A percentile compares a stretch with the other conserved stretches of the same genome.
These are phyloP conservation scores for Lichenostomus cassidix DNA, from an alignment of 2,113 vertebrate genomes.

Conservation along the genomic window DNA sequence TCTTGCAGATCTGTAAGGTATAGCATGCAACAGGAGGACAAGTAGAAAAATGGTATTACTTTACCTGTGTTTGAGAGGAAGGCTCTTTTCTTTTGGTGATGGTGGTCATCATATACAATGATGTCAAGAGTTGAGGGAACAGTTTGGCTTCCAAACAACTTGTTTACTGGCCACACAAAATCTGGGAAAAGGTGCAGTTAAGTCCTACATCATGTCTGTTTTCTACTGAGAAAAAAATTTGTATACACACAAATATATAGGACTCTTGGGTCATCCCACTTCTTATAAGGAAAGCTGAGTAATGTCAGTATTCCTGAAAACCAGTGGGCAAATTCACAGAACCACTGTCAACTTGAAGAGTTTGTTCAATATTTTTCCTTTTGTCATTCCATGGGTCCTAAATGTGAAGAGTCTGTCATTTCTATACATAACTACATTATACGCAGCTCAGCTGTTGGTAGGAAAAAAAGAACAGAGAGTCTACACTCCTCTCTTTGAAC, in stretches of 20 bases:
- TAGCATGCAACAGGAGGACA: not conserved
- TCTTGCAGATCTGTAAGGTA: not conserved
- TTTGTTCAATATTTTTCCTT: not conserved
- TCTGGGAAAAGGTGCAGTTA: not conserved
- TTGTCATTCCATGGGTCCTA: not conserved
- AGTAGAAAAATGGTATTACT: not conserved
- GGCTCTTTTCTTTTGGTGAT: not conserved
- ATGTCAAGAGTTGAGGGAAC: not conserved
- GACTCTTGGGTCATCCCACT: not conserved
- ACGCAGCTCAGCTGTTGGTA: not conserved
- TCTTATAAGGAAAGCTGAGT: not conserved
- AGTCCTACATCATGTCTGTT: not conserved
- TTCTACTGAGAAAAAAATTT: not conserved
- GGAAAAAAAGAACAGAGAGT: not conserved
- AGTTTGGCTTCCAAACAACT: not conserved
- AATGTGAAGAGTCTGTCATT: not conserved
- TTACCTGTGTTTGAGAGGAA: not conserved
- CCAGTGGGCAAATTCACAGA: not conserved
- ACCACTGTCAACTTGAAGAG: not conserved
- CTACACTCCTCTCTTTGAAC: not conserved
- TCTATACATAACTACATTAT: not conserved
- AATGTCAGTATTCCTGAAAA: not conserved
- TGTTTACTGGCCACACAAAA: not conserved
- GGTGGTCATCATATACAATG: not conserved
- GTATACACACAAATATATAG: not conserved